These are phyloP conservation scores for Pseudoatta argentina DNA, from an alignment of 1,140 invertebrate species.

Conservation along the genomic window DNA sequence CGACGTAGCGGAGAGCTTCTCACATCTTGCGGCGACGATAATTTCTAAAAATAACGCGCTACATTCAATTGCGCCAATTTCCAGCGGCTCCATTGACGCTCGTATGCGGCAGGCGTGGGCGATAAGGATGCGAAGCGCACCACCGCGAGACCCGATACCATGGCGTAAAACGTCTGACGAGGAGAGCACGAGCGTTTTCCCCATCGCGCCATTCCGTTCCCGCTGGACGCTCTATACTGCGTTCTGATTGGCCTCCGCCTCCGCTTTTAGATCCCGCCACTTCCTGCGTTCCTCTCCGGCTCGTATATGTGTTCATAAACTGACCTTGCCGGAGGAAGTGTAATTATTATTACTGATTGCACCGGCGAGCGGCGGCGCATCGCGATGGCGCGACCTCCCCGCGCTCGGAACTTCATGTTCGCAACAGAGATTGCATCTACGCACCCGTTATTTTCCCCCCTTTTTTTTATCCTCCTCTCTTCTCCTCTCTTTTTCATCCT, in stretches of 20 bases:
- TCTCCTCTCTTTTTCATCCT: constrained; percentile 3
- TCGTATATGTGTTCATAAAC: constrained; percentile 53
- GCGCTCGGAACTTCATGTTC: constrained; percentile 18
- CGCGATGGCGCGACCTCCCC: constrained; percentile 61
- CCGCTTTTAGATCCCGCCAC: constrained; percentile 68
- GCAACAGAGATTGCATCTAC: constrained; percentile 50
- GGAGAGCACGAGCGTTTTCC: constrained; percentile 12
- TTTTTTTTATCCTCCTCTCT: constrained; percentile 1
- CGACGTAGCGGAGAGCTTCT: not conserved
- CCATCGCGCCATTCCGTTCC: constrained; percentile 10
- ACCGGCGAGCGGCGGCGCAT: constrained; percentile 52
- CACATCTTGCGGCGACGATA: not conserved
- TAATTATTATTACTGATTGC: constrained; percentile 73
- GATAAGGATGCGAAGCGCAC: constrained; percentile 7
- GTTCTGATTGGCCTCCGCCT: constrained; percentile 68
- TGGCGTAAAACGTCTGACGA: constrained; percentile 6
- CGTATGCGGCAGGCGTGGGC: constrained; percentile 31
- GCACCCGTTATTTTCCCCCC: not conserved
- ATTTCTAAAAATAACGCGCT: constrained; percentile 56
- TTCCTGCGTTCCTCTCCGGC: constrained; percentile 70
- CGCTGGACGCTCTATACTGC: constrained; percentile 35
- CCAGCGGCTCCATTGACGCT: constrained; percentile 50
- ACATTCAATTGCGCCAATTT: constrained; percentile 57
- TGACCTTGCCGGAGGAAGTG: constrained; percentile 67
- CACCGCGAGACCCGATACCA: not conserved